Evolutionary conservation across 2,113 vertebrate genomes (phyloP).

Genomic region (Corythaeola cristata): DNA sequence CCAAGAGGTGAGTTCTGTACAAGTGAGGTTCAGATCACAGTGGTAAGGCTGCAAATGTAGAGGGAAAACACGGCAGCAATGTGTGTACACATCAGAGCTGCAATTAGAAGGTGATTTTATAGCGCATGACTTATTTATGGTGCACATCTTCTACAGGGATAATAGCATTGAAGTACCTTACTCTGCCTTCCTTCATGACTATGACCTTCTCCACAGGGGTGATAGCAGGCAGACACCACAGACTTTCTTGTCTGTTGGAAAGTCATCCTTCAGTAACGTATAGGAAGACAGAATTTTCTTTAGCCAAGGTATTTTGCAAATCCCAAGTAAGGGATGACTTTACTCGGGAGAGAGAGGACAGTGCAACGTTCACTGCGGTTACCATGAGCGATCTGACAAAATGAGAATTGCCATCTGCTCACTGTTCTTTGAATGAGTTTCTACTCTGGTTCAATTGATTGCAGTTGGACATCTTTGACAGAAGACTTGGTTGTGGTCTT

Average conservation of each 20-base stretch:
- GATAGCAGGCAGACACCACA: background rate
- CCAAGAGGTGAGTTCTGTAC: background rate
- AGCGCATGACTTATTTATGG: fast-evolving
- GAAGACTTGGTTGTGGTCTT: background rate
- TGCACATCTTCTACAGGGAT: background rate
- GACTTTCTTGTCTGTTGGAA: background rate
- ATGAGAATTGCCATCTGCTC: background rate
- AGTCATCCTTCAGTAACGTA: background rate
- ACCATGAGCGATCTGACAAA: background rate
- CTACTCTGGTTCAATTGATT: background rate
- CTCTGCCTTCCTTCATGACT: background rate
- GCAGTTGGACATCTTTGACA: background rate
- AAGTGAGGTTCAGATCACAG: background rate
- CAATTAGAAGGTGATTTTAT: background rate
- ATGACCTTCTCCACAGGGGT: background rate
- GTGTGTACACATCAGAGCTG: fast-evolving
- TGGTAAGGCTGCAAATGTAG: background rate
- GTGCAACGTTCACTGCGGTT: background rate
- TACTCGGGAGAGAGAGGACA: background rate
- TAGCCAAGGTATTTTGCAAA: background rate
- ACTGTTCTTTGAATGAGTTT: background rate
- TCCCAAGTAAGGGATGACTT: background rate
- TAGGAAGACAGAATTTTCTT: background rate
- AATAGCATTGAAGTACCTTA: background rate
- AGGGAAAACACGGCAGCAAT: background rate